Conservation (phyloP, 2,113 vertebrate species). For the Peucedramus taeniatus region DNA sequence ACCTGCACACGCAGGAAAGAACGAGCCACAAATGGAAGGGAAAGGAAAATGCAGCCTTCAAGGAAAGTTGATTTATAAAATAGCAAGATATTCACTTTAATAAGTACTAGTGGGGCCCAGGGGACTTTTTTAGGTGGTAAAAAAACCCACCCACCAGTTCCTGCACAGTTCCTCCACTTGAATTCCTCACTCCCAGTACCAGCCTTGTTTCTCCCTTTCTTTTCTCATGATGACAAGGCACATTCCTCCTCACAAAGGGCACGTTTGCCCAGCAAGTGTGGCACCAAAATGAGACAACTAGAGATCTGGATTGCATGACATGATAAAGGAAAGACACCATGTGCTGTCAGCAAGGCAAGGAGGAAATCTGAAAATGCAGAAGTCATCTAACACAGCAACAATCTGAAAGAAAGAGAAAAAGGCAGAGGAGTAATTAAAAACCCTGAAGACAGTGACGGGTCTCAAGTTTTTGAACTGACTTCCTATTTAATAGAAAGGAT, state of each 20-base stretch:
- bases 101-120: background rate
- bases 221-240: background rate
- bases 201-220: background rate
- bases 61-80: background rate
- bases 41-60: background rate
- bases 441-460: slow-evolving; percentile 27
- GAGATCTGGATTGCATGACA: background rate
- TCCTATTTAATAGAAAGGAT: slow-evolving; percentile 32
- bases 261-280: accelerated
- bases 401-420: background rate
- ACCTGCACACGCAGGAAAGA: background rate
- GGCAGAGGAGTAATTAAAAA: slow-evolving; percentile 51
- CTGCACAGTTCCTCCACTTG: background rate
- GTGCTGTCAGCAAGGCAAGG: background rate
- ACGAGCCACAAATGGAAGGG: background rate
- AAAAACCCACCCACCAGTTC: background rate
- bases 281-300: background rate
- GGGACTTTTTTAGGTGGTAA: background rate
- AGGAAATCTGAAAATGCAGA: slow-evolving; percentile 6
- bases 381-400: background rate
- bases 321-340: background rate
- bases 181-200: background rate
- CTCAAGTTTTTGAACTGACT: slow-evolving; percentile 54
- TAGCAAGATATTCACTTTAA: background rate
- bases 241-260: background rate